A percentile compares a stretch with the other conserved stretches of the same genome.
These are phyloP conservation scores for Corynorhinus townsendii DNA, from an alignment of 2,113 vertebrate species.

Conservation along the genomic window DNA sequence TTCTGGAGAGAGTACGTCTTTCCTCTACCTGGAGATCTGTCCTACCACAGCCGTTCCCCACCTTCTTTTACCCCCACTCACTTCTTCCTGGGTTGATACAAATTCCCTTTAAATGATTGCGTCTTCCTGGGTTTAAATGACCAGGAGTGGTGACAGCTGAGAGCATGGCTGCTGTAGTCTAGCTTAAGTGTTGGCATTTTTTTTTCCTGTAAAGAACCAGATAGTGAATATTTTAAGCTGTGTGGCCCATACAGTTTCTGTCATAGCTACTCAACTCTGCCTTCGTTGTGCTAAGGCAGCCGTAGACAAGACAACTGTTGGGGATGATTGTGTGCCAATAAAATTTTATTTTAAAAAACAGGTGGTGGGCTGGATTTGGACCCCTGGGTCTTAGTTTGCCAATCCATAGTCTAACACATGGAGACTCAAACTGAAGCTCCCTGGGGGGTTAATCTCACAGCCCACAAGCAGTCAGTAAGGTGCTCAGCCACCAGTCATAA, in stretches of 20 bases:
- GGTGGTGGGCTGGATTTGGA: not conserved
- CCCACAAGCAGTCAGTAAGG: not conserved
- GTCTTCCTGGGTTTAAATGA: not conserved
- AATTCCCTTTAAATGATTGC: not conserved
- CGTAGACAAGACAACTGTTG: not conserved
- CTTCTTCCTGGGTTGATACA: not conserved
- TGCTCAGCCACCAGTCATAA: too few relatives aligned
- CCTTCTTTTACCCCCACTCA: not conserved
- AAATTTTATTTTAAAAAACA: not conserved
- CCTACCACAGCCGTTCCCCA: not conserved
- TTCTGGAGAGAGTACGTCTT: not conserved
- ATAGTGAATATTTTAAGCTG: not conserved
- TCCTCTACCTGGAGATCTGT: not conserved
- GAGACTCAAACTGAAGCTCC: not conserved
- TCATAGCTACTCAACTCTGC: not conserved
- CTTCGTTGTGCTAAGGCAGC: not conserved
- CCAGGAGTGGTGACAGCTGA: not conserved
- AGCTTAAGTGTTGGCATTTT: not conserved
- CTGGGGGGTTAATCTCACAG: not conserved
- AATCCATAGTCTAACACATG: not conserved
- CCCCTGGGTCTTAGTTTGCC: not conserved
- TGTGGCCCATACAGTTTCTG: not conserved
- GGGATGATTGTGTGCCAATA: not conserved
- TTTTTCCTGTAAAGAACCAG: not conserved
- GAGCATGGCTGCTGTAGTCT: not conserved